These are phyloP conservation scores for Rachycentron canadum DNA, from an alignment of 2,797 vertebrate genomes.

Conservation along the genomic window DNA sequence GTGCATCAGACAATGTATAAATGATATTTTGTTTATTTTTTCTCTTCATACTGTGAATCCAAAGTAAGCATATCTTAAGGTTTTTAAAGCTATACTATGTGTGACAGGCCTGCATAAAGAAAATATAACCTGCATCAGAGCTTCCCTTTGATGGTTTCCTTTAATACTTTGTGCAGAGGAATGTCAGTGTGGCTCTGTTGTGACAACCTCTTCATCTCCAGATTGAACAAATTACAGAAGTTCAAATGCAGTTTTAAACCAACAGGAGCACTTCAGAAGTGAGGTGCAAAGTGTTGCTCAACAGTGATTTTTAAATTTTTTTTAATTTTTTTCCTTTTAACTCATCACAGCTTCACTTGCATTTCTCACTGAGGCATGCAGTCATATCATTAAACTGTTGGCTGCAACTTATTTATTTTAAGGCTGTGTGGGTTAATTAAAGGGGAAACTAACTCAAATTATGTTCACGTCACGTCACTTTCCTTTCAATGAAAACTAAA, in stretches of 20 bases:
- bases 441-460: conserved; percentile 8
- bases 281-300: conserved; percentile 6
- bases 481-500: neutral
- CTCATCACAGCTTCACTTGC: conserved; percentile 5
- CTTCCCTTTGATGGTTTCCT: conserved; percentile 22
- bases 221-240: conserved; percentile 2
- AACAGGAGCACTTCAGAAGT: conserved; percentile 7
- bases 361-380: neutral
- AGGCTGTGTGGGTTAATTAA: neutral
- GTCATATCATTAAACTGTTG: neutral
- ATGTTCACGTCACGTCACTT: neutral
- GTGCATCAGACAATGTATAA: neutral
- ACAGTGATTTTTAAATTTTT: neutral
- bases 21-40: neutral
- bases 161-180: conserved; percentile 15
- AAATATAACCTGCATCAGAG: conserved; percentile 1
- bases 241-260: conserved; percentile 21
- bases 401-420: conserved; percentile 24
- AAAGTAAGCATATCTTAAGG: neutral
- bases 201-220: conserved; percentile 28
- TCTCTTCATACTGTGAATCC: neutral
- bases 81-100: neutral
- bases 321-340: neutral
- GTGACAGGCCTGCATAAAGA: conserved; percentile 20
- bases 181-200: conserved; percentile 1